Base-by-base conservation (phyloP, 2,113 vertebrate genomes). In the Hymenochirus boettgeri region DNA sequence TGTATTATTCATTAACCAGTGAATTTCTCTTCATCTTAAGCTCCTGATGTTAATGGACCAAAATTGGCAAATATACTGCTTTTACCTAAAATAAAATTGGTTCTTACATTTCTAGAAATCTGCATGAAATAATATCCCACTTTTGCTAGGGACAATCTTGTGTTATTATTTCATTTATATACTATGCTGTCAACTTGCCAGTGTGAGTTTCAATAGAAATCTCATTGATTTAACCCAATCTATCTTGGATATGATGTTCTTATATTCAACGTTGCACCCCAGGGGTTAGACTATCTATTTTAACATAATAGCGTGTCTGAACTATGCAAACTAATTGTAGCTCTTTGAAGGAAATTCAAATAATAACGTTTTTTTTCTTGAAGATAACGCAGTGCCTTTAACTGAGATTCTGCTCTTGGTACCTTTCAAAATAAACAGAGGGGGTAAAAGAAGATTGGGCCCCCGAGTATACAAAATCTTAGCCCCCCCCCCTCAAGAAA, bases 91-190 rank as follows among this genome's bases (percentile, higher is more conserved):
- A 72, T 54, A 70, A 72, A 71, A 46, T 19, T 9, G 0, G 53
- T 69, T 73, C 25, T 65, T 70, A 13, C 70, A 61, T 71, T 67
- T 58, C 64, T 73, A 61, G 72, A 80, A 42, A 75, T 60, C 57
- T 45, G 47, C 10, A 73, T 17, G 51, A 72, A 77, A 78, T 79
- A 23, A 77, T 77, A 73, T 63, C 63, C 75, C 26, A 57, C 45
- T 74, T 79, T 76, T 69, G 70, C 72, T 76, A 69, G 70, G 57
- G 70, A 67, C 56, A 79, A 72, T 81, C 83, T 80, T 74, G 12
- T 71, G 71, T 77, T 79, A 78, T 74, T 76, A 75, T 80, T 82
- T 87, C 77, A 77, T 73, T 84, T 82, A 53, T 50, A 80, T 69
- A 77, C 74, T 71, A 73, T 3, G 61, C 79, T 82, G 77, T 74